Evolutionary conservation across 2,113 vertebrate genomes (phyloP).

Genomic region (Phrynosoma platyrhinos): DNA sequence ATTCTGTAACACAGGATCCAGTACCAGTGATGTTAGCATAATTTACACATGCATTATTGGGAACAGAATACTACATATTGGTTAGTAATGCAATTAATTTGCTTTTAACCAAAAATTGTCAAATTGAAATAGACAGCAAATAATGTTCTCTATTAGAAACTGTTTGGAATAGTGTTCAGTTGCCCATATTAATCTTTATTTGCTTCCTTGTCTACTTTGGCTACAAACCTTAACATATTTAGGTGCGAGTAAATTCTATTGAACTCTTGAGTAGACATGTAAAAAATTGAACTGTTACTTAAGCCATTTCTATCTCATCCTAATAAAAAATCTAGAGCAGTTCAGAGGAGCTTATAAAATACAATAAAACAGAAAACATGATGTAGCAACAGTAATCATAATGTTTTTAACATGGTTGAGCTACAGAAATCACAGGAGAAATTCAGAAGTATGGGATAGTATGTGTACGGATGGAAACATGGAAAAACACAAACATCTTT

Average conservation of each 20-base stretch:
- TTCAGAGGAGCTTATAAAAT: too few species aligned
- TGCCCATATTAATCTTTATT: background rate
- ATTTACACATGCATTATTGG: background rate
- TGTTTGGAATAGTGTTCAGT: background rate
- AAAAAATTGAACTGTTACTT: too few species aligned
- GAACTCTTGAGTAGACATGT: background rate
- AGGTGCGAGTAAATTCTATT: background rate
- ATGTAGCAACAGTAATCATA: too few species aligned
- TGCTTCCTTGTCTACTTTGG: background rate
- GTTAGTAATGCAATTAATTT: background rate
- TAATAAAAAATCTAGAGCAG: too few species aligned
- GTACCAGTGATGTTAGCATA: background rate
- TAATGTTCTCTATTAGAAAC: background rate
- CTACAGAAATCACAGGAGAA: too few species aligned
- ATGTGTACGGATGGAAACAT: background rate
- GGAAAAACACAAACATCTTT: background rate
- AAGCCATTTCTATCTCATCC: too few species aligned
- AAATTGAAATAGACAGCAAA: background rate
- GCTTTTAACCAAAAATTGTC: background rate
- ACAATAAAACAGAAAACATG: too few species aligned
- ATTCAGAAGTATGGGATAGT: too few species aligned
- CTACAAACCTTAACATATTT: background rate
- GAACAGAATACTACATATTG: background rate
- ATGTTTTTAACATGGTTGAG: too few species aligned
- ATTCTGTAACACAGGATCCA: background rate